Conservation (phyloP, 2,888 invertebrate species). For the Melieria picta region DNA sequence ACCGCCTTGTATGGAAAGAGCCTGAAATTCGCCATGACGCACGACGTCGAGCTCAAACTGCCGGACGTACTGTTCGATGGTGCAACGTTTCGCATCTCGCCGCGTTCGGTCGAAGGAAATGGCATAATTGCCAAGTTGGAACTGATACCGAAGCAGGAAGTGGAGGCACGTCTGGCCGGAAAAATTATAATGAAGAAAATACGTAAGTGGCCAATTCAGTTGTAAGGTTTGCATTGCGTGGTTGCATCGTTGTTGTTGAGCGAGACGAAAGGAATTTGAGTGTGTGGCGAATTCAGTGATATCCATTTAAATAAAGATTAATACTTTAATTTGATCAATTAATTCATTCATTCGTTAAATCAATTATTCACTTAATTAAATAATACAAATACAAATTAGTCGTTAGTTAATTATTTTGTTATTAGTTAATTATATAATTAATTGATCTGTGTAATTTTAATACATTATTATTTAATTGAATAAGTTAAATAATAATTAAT, state of each 20-base stretch:
- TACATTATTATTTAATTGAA: too few species aligned
- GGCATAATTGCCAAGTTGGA: conserved; percentile 82
- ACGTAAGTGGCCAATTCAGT: conserved; percentile 54
- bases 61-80: conserved; percentile 81
- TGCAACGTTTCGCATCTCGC: conserved; percentile 78
- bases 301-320: too few species aligned
- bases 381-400: too few species aligned
- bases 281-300: background rate
- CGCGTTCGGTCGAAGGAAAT: conserved; percentile 76
- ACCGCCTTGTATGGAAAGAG: conserved; percentile 77
- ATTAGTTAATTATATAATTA: too few species aligned
- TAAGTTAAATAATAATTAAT: too few species aligned
- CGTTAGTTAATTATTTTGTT: too few species aligned
- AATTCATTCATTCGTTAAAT: too few species aligned
- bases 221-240: background rate
- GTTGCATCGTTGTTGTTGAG: conserved; percentile 10
- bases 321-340: too few species aligned
- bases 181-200: conserved; percentile 70
- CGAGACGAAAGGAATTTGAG: background rate
- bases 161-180: conserved; percentile 68
- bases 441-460: too few species aligned
- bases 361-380: too few species aligned
- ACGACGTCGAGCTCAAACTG: conserved; percentile 77
- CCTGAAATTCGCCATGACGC: conserved; percentile 79
- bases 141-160: conserved; percentile 69